Evolutionary conservation across 2,113 vertebrate genomes (phyloP), one percentile per base, ranked within the genome.

Genomic region (Perccottus glenii): DNA sequence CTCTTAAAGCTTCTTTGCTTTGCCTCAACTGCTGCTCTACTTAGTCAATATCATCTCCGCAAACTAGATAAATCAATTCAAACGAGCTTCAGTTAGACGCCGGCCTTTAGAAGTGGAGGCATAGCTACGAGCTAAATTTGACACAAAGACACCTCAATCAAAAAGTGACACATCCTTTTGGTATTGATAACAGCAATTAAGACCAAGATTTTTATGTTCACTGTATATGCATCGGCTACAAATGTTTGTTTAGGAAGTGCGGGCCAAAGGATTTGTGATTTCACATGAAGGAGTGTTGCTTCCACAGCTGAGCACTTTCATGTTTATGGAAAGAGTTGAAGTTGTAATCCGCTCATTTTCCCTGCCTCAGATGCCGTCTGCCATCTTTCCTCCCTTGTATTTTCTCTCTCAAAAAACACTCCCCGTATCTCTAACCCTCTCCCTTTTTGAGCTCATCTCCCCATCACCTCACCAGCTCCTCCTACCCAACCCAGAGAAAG

Each of bases 1-100:
- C 91, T 91, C 83, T 90, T 86, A 88, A 81, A 86, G 84, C 83
- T 62, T 73, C 40, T 86, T 89, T 46, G 63, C 87, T 85, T 78
- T 59, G 79, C 85, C 50, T 66, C 77, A 60, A 76, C 82, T 85
- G 75, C 77, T 68, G 60, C 71, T 89, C 84, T 73, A 73, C 78
- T 83, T 82, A 80, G 87, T 91, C 90, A 85, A 90, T 91, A 92
- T 88, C 81, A 83, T 85, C 86, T 89, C 82, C 75, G 60, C 81
- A 76, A 88, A 87, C 84, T 77, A 84, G 82, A 87, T 87, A 84
- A 90, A 92, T 93, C 91, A 77, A 91, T 92, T 82, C 77, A 79
- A 85, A 85, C 84, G 71, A 83, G 88, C 85, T 81, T 82, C 76
- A 82, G 73, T 63, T 70, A 72, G 82, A 87, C 77, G 55, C 19